Base-by-base conservation (phyloP, 2,888 invertebrate genomes). In the Bugula neritina region DNA sequence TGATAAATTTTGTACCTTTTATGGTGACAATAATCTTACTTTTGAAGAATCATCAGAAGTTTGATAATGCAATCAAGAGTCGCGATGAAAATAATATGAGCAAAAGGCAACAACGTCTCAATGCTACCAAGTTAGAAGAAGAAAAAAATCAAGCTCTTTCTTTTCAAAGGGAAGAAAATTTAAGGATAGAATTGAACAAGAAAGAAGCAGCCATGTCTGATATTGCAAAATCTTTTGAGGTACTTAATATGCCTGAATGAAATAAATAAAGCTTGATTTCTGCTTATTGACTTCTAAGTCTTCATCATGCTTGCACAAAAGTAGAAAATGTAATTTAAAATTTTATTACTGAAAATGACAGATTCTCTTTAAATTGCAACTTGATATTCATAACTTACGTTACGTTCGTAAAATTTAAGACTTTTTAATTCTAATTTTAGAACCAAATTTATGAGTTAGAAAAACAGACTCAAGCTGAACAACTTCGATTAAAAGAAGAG, bases 381-480 rank as follows among this genome's bases (percentile, higher is more conserved):
- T n/a, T n/a, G n/a, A n/a, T n/a, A n/a, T n/a, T n/a, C n/a, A n/a
- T n/a, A n/a, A n/a, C n/a, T n/a, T n/a, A n/a, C n/a, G n/a, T n/a
- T n/a, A n/a, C n/a, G n/a, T n/a, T n/a, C n/a, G n/a, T n/a, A n/a
- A n/a, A n/a, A n/a, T n/a, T n/a, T n/a, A n/a, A n/a, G n/a, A n/a
- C n/a, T n/a, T n/a, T n/a, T n/a, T n/a, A n/a, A n/a, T n/a, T n/a
- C n/a, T n/a, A 10, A 63, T 63, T 13, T 17, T 34, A 63, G 63
- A 27, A 27, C 3, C 29, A 63, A 34, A 63, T 63, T 63, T 63
- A 63, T 31, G 27, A 63, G 63, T n/a, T 63, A 31, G 63, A 63
- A n/a, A 63, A 63, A n/a, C 29, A 63, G 27, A 63, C 63, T 31
- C 25, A 63, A 63, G 63, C 63, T 63, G 63, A 63, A 31, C 27